Conservation (phyloP, 2,888 invertebrate species). For the Himalopsyche kuldschensis region DNA sequence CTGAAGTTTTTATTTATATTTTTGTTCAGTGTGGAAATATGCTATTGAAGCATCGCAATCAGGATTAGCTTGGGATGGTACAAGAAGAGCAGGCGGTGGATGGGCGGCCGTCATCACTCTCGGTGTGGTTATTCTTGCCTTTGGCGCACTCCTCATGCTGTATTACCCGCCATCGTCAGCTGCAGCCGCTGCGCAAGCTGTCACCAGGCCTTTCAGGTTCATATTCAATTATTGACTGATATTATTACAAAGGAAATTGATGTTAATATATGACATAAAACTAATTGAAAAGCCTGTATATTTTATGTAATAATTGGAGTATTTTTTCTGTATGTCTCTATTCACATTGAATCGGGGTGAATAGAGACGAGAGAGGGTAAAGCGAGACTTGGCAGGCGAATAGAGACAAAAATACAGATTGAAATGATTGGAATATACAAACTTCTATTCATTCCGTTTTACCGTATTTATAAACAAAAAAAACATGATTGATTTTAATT, state of each 20-base stretch:
- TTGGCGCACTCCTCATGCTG: constrained; percentile 13
- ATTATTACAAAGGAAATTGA: not conserved
- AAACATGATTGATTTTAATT: too few relatives aligned
- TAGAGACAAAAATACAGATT: too few relatives aligned
- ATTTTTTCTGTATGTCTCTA: too few relatives aligned
- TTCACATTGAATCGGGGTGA: too few relatives aligned
- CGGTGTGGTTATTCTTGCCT: not conserved
- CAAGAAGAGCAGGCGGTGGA: constrained; percentile 4
- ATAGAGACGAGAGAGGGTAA: too few relatives aligned
- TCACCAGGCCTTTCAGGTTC: constrained; percentile 15
- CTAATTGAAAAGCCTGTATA: too few relatives aligned
- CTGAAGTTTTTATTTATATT: too few relatives aligned
- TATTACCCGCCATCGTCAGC: constrained; percentile 18
- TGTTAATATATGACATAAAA: not conserved
- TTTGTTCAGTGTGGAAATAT: not conserved
- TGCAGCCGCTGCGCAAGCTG: not conserved
- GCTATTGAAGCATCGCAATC: not conserved
- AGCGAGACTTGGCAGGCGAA: too few relatives aligned
- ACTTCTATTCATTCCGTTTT: too few relatives aligned
- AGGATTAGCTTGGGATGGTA: constrained; percentile 22
- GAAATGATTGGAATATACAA: too few relatives aligned
- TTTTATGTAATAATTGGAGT: too few relatives aligned
- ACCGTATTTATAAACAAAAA: too few relatives aligned
- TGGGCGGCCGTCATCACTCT: constrained; percentile 30
- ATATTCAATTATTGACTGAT: not conserved